These are phyloP conservation scores for Notamacropus eugenii DNA, from an alignment of 2,797 vertebrate species.

Conservation along the genomic window DNA sequence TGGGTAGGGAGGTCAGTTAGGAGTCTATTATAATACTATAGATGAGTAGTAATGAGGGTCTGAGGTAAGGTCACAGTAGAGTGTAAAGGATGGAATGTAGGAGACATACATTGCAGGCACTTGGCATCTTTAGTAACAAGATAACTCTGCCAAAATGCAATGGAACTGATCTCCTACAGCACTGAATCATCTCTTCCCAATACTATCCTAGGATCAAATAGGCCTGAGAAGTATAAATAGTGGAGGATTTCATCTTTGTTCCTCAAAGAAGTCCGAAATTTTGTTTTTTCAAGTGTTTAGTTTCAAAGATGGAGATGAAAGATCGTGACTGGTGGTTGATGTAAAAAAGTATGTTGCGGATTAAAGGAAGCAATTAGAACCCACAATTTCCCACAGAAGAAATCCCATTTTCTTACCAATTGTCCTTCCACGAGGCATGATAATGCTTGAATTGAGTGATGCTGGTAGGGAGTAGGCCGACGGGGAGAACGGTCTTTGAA, in stretches of 20 bases:
- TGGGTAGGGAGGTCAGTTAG: background rate
- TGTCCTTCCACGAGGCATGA: conserved; percentile 90
- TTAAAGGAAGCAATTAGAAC: background rate
- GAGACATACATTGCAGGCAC: background rate
- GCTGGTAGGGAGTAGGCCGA: conserved; percentile 91
- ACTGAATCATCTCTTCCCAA: background rate
- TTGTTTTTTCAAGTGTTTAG: background rate
- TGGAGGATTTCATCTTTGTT: background rate
- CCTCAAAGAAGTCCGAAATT: background rate
- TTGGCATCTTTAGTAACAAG: background rate
- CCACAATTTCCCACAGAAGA: background rate
- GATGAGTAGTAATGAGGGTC: background rate
- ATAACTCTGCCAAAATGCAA: too few species aligned
- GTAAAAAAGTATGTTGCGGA: background rate
- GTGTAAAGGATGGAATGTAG: background rate
- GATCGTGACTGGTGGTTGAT: background rate
- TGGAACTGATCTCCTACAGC: background rate
- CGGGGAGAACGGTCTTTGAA: conserved; percentile 94
- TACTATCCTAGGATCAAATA: background rate
- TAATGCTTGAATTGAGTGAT: conserved; percentile 89
- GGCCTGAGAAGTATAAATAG: background rate
- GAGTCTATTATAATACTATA: background rate
- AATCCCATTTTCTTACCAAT: conserved; percentile 89
- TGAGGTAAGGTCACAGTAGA: background rate
- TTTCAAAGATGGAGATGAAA: background rate